Evolutionary conservation across 2,888 invertebrate species (phyloP), one percentile per base, ranked within the genome.

Genomic region (Diploptera punctata): DNA sequence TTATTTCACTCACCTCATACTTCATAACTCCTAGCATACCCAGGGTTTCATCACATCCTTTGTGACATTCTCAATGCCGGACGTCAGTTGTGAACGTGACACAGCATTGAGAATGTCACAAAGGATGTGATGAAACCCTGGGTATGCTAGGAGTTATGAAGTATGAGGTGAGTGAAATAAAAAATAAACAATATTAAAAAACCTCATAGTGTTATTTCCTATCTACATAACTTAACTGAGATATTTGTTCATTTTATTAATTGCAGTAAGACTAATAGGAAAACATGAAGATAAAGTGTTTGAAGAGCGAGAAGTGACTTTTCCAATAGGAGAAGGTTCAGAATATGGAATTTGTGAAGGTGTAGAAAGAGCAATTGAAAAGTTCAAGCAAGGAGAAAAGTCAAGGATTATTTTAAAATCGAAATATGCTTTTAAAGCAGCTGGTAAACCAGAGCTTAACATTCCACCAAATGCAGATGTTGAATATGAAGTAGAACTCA

Each of bases 261-360:
- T 85, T 86, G 60, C 83, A 94, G 94, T 95, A 75, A 91, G 93
- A 79, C 80, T 95, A 43, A 86, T 89, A 79, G 91, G 93, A 2
- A 87, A 84, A 73, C 88, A 89, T 77, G 87, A 91, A 69, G 90
- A 87, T 0, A 81, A 80, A 72, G 83, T 87, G 7, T 95, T 97
- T 82, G 97, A 98, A 78, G 91, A 93, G 19, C 87, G 94, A 77
- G 92, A 94, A 54, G 88, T 96, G 0, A 88, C 90, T 29, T 99
- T 98, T 83, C 83, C 86, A 18, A 84, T 97, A 21, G 98, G 98
- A 0, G 98, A 98, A 83, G 97, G 95, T 9, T 86, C 84, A 70
- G 93, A 93, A 74, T 83, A 84, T 67, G 90, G 90, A 74, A 83
- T 99, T 31, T 88, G 94, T 43, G 89, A 90, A 68, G 98, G 98